phyloP scores from a whole-genome alignment of 2,888 invertebrate genomes.

The Erpobdella octoculata region DNA sequence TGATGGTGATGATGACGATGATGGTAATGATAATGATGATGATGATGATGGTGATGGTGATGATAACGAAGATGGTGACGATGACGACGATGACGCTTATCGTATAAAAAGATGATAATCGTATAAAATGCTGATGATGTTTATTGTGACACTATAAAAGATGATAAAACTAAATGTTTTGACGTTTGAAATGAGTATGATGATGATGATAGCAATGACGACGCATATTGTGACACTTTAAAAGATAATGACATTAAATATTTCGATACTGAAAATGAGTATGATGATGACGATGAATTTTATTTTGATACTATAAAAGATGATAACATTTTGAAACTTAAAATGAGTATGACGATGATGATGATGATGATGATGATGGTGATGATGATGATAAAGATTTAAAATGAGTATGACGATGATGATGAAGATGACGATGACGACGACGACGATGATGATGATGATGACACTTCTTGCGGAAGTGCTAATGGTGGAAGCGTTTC shows the following conservation, averaged over 20 bases:
- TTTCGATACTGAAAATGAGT: no score
- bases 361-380: constrained; percentile 20
- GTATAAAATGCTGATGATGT: constrained; percentile 14
- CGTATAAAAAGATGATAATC: no score
- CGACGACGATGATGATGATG: constrained; percentile 24
- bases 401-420: constrained; percentile 20
- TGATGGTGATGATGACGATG: constrained; percentile 12
- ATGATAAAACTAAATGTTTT: no score
- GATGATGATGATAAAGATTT: constrained; percentile 21
- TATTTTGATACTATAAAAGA: no score
- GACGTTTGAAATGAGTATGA: no score
- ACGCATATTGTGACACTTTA: no score
- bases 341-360: constrained; percentile 19
- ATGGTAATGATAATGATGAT: constrained; percentile 23
- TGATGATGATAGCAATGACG: constrained; percentile 22
- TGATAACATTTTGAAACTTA: no score
- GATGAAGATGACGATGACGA: neutral
- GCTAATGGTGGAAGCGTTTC: no score
- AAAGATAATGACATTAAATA: no score
- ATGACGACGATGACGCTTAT: constrained; percentile 14
- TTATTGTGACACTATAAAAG: neutral
- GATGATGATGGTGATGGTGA: constrained; percentile 11
- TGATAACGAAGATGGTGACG: constrained; percentile 22
- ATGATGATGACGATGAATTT: no score
- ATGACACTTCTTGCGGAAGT: no score